Base-by-base conservation (phyloP, 1,140 invertebrate species). In the Luehdorfia chinensis region DNA sequence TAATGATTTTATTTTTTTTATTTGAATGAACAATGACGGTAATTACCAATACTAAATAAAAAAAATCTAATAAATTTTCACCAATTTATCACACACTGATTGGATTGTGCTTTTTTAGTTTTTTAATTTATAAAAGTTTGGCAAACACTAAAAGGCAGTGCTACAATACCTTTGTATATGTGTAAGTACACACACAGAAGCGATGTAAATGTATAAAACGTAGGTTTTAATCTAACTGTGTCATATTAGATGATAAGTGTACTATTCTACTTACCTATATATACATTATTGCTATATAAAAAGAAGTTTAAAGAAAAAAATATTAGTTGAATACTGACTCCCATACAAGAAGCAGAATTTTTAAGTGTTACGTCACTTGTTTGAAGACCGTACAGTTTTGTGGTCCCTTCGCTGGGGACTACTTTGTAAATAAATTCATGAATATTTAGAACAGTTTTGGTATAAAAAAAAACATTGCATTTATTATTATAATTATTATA, bases 231-330 rank as follows among this genome's bases (percentile, higher is more conserved):
- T 68, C 60, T 81, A 81, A 85, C 77, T 85, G 81, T 85, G 81
- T 84, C 81, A 85, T 85, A 85, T 74, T 85, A 85, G 81, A 52
- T 16, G 30, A 23, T 84, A 84, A 85, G 81, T 75, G 68, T 81
- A 78, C 69, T 83, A 85, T 81, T 68, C 81, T 85, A 83, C 75
- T 84, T 85, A 79, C 70, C 66, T 84, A 81, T 77, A 55, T 59
- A 78, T 78, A 75, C 65, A 78, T 75, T 74, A 79, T 72, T 71
- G 68, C 65, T 77, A 81, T 75, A 74, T 81, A 75, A 70, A 79
- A 78, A 78, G 64, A 72, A 72, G 55, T 68, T 83, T 73, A 72
- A 79, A 68, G 43, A 68, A 66, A 72, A 76, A 72, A 76, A 85
- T 79, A 83, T 81, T 80, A 85, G 73, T 72, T 76, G 66, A 77